phyloP scores from a whole-genome alignment of 2,888 invertebrate genomes.

The Pharmacophagus antenor region DNA sequence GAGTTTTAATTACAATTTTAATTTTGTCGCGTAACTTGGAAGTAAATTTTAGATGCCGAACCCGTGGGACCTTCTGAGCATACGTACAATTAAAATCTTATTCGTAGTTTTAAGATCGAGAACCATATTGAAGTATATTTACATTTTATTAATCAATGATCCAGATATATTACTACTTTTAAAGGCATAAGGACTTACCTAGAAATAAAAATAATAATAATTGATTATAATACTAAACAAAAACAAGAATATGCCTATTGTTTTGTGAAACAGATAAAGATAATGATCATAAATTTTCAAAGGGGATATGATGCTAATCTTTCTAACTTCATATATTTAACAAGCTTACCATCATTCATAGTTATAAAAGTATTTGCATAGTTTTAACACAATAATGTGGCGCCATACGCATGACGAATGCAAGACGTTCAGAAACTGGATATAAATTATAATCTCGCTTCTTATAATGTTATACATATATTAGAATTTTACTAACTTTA shows the following conservation, averaged over 20 bases:
- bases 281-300: not conserved
- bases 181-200: slow-evolving; percentile 15
- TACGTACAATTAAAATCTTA: slow-evolving; percentile 4
- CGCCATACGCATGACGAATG: slow-evolving; percentile 26
- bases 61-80: slow-evolving; percentile 5
- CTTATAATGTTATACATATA: slow-evolving; percentile 34
- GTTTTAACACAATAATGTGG: slow-evolving; percentile 29
- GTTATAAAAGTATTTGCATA: slow-evolving; percentile 18
- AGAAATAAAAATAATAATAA: slow-evolving; percentile 9
- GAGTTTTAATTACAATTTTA: slow-evolving; percentile 69
- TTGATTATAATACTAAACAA: too few species aligned
- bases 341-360: not conserved
- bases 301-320: not conserved
- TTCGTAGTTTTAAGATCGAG: not conserved
- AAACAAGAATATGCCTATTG: too few species aligned
- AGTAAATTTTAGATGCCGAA: slow-evolving; percentile 4
- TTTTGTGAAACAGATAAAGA: too few species aligned
- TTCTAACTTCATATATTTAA: not conserved
- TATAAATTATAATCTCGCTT: slow-evolving; percentile 34
- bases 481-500: slow-evolving; percentile 35
- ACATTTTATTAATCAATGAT: not conserved
- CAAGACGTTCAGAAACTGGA: slow-evolving; percentile 28
- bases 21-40: slow-evolving; percentile 45
- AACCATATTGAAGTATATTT: not conserved
- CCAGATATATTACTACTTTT: not conserved